A percentile compares a stretch with the other conserved stretches of the same genome.
phyloP scores from a whole-genome alignment of 2,113 vertebrate species.

The Entelurus aequoreus region DNA sequence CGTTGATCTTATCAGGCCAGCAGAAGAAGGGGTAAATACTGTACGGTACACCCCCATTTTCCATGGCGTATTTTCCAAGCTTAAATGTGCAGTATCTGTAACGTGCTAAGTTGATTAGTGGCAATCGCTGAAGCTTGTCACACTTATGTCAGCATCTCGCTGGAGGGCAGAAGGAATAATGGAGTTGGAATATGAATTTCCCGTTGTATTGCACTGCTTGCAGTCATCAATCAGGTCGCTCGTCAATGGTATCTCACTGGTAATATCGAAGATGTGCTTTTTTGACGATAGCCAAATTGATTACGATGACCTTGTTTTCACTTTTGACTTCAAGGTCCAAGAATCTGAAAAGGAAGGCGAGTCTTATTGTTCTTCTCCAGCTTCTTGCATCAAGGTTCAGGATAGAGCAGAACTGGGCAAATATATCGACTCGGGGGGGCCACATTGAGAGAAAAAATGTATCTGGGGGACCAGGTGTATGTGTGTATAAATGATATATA shows the following conservation, averaged over 20 bases:
- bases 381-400: too few species aligned
- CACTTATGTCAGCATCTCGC: slow-evolving; percentile 44
- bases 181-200: background rate
- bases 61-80: too few species aligned
- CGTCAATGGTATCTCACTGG: background rate
- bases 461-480: too few species aligned
- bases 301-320: background rate
- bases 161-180: background rate
- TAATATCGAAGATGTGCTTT: background rate
- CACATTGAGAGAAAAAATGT: too few species aligned
- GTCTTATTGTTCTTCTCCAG: too few species aligned
- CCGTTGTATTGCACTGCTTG: background rate
- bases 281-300: background rate
- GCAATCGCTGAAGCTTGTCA: slow-evolving; percentile 73
- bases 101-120: slow-evolving; percentile 68
- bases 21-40: too few species aligned
- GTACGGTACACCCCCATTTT: too few species aligned
- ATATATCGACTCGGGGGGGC: too few species aligned
- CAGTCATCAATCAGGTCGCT: background rate
- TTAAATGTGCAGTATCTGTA: too few species aligned
- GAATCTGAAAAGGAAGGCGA: too few species aligned
- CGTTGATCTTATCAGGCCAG: slow-evolving; percentile 11
- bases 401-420: too few species aligned
- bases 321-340: background rate
- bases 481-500: too few species aligned